Conservation (phyloP, 2,797 vertebrate genomes). For the Centropyge bicolor region DNA sequence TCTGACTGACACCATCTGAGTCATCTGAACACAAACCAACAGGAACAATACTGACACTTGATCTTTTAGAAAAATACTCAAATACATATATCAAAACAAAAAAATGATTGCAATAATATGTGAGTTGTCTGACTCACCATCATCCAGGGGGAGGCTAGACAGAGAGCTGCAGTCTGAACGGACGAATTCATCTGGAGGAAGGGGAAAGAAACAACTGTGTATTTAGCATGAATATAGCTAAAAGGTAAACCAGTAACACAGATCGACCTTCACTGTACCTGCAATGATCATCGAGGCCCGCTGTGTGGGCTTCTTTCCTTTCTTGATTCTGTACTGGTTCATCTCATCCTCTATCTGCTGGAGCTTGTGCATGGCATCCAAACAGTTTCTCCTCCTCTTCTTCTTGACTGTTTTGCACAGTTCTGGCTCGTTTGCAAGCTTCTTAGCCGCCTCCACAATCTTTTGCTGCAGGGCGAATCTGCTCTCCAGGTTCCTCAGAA, state of each 20-base stretch:
- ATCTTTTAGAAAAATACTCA: neutral
- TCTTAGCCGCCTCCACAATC: constrained; percentile 96
- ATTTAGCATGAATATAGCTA: neutral
- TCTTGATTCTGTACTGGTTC: constrained; percentile 94
- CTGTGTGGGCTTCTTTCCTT: constrained; percentile 93
- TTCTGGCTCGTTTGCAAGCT: constrained; percentile 92
- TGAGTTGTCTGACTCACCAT: constrained; percentile 85
- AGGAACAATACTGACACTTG: neutral
- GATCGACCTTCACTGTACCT: constrained; percentile 80
- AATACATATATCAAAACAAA: too few relatives aligned
- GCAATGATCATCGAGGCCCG: constrained; percentile 89
- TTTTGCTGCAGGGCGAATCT: constrained; percentile 97
- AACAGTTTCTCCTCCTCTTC: constrained; percentile 94
- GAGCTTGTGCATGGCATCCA: constrained; percentile 93
- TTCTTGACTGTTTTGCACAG: constrained; percentile 96
- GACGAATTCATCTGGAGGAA: constrained; percentile 90
- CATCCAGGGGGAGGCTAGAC: constrained; percentile 92
- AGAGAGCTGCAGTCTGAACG: constrained; percentile 94
- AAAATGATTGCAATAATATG: neutral
- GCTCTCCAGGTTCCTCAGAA: constrained; percentile 94
- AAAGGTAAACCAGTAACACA: neutral
- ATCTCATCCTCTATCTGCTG: constrained; percentile 97
- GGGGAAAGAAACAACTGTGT: constrained; percentile 22
- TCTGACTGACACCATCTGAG: constrained; percentile 83
- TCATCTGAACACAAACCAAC: constrained; percentile 63